Evolutionary conservation across 2,888 invertebrate genomes (phyloP), one percentile per base, ranked within the genome.

Genomic region (Meliscaeva auricollis): DNA sequence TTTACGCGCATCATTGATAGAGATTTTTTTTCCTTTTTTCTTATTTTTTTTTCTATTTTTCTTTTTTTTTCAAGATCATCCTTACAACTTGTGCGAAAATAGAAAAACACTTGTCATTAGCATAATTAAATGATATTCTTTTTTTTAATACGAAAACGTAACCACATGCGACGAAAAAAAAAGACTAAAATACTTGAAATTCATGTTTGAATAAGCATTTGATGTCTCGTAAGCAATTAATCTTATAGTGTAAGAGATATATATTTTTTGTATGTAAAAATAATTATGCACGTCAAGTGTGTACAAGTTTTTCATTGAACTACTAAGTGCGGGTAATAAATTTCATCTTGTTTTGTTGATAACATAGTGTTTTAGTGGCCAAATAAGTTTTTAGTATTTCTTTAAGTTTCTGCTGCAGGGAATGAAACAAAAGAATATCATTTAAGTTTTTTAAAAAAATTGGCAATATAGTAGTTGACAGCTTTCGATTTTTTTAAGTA

Each of bases 1-100:
- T 66, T 62, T 74, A 32, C 60, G 68, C 80, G 54, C 74, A 48
- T 69, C 74, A 62, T 79, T 73, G 73, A 46, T 44, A n/a, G n/a
- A n/a, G 17, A 44, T 62, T 32, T 0, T 1, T 58, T 60, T 46
- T 68, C 44, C 62, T 30, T 68, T 52, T 68, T 56, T 56, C 22
- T 38, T 26, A 38, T 38, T 3, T 46, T 58, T 41, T 62, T 69
- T 56, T 20, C 4, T 11, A 54, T 30, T 9, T 54, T 30, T 30
- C 8, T 54, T 11, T 54, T 15, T 54, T 11, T 54, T 15, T 54
- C 32, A 54, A 30, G 54, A 54, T 54, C 54, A 15, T 54, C 30
- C n/a, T n/a, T 8, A 26, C 26, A 26, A 22, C 22, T 20, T 20
- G 50, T 11, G 22, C 9, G 26, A 26, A 26, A 26, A 26, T 26